Percentiles rank a stretch among this genome's conserved stretches.
Conservation (phyloP, 2,888 invertebrate species). For the Acanthopleura granulata region DNA sequence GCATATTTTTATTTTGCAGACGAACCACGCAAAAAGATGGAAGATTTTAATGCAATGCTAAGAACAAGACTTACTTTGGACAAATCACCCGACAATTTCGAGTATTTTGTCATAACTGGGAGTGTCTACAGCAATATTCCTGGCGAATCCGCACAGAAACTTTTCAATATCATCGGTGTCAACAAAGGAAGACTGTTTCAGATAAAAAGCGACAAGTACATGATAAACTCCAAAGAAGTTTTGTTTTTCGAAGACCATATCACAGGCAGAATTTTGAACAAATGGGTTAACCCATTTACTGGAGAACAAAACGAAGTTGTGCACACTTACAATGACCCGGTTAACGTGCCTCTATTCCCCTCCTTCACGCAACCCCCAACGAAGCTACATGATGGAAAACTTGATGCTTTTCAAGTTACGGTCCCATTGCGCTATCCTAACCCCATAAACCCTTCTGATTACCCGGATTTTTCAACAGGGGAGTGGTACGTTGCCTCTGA, state of each 20-base stretch:
- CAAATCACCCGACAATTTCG: too few species aligned
- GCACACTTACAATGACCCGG: not conserved
- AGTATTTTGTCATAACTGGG: not conserved
- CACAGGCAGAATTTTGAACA: not conserved
- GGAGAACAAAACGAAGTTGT: not conserved
- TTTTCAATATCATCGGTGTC: not conserved
- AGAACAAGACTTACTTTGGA: too few species aligned
- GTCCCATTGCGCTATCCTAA: not conserved
- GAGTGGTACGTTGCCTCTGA: not conserved
- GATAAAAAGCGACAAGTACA: not conserved
- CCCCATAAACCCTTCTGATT: not conserved
- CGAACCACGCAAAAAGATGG: too few species aligned
- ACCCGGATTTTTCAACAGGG: not conserved
- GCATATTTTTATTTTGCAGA: too few species aligned
- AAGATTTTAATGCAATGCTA: too few species aligned
- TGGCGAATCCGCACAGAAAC: not conserved
- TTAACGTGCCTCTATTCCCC: not conserved
- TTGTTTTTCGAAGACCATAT: not conserved
- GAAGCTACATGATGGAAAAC: not conserved
- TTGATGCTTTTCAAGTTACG: not conserved
- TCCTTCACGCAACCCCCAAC: not conserved
- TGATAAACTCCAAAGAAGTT: not conserved
- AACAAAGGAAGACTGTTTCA: not conserved
- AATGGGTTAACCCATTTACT: not conserved
- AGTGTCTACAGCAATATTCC: conserved; percentile 3